Evolutionary conservation across 2,797 vertebrate species (phyloP).

Genomic region (Neopelma chrysocephalum): DNA sequence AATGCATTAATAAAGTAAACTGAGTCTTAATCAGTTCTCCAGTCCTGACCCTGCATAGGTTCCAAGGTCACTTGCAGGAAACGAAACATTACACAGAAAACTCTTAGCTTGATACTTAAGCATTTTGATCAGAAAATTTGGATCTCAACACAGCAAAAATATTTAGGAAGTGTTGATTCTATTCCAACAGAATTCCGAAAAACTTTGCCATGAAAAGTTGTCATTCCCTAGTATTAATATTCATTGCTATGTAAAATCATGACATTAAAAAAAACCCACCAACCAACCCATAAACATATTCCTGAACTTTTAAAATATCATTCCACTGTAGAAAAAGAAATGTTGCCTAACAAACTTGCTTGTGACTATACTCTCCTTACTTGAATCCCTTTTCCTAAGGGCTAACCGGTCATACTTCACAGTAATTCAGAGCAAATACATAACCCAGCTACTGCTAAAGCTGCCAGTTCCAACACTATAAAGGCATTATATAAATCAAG

Average conservation of each 20-base stretch:
- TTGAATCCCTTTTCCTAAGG: neutral
- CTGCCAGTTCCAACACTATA: neutral
- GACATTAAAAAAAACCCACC: neutral
- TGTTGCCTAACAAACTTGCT: neutral
- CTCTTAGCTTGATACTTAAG: neutral
- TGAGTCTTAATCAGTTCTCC: neutral
- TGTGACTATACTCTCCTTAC: neutral
- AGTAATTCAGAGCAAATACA: neutral
- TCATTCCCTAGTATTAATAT: neutral
- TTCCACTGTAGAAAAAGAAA: neutral
- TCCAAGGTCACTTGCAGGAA: neutral
- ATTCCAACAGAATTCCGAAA: neutral
- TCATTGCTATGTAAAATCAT: neutral
- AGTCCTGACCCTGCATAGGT: fast-evolving
- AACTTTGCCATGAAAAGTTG: too few relatives aligned
- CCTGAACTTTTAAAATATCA: neutral
- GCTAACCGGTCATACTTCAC: neutral
- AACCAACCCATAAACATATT: too few relatives aligned
- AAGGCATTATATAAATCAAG: neutral
- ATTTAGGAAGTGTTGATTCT: neutral
- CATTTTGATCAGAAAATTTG: neutral
- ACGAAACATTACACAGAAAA: neutral
- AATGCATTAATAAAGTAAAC: neutral
- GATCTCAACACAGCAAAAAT: neutral
- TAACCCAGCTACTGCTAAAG: neutral